A percentile compares a stretch with the other conserved stretches of the same genome.
Evolutionary conservation across 2,888 invertebrate species (phyloP).

Genomic region (Drosophila yooni): DNA sequence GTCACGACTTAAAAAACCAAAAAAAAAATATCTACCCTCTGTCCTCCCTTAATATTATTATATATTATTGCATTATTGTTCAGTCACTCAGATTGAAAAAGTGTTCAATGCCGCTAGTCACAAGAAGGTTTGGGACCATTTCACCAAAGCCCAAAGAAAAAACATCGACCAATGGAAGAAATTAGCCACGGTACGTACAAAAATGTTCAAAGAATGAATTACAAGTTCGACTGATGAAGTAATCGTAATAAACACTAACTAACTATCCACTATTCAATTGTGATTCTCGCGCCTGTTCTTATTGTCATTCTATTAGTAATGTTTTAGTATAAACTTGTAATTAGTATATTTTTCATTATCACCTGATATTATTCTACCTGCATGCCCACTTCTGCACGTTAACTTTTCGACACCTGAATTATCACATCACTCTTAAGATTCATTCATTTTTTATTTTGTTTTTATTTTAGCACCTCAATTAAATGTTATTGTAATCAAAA

Average conservation of each 20-base stretch:
- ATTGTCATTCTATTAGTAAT: slow-evolving; percentile 15
- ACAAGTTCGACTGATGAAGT: slow-evolving; percentile 56
- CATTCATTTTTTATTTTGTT: slow-evolving; percentile 17
- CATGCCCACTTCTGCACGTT: slow-evolving; percentile 26
- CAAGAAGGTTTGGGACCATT: slow-evolving; percentile 99
- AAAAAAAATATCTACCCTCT: slow-evolving; percentile 72
- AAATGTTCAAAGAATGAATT: slow-evolving; percentile 70
- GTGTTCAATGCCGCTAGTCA: slow-evolving; percentile 97
- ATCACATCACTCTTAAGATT: slow-evolving; percentile 10
- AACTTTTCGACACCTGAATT: slow-evolving; percentile 3
- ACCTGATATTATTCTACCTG: slow-evolving; percentile 25
- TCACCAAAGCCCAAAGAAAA: slow-evolving; percentile 99
- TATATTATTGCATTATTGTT: slow-evolving; percentile 85
- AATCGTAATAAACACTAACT: slow-evolving; percentile 41
- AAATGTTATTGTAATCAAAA: background rate
- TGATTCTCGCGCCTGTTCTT: slow-evolving; percentile 36
- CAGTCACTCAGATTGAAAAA: slow-evolving; percentile 99
- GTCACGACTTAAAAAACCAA: slow-evolving; percentile 45
- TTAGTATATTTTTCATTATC: slow-evolving; percentile 26
- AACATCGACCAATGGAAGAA: slow-evolving; percentile 99
- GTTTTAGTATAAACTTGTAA: slow-evolving; percentile 16
- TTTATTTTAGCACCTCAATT: background rate
- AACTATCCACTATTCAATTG: slow-evolving; percentile 21
- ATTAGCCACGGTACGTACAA: slow-evolving; percentile 94
- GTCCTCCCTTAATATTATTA: slow-evolving; percentile 83